These are phyloP conservation scores for Eristalis pertinax DNA, from an alignment of 2,888 invertebrate genomes.

Conservation along the genomic window DNA sequence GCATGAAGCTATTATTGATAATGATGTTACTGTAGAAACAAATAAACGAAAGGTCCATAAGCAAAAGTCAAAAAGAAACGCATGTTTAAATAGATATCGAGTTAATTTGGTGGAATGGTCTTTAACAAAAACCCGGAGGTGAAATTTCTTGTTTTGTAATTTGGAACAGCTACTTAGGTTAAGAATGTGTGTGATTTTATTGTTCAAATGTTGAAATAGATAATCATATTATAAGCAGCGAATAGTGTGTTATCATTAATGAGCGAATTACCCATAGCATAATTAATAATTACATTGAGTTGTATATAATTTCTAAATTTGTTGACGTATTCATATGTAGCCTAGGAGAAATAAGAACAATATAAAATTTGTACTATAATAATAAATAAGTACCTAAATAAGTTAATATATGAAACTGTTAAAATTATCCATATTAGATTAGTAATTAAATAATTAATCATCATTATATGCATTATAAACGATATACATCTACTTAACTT, in stretches of 20 bases:
- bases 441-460: not conserved
- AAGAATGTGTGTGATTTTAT: not conserved
- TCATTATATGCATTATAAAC: not conserved
- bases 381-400: not conserved
- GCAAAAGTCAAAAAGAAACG: too few relatives aligned
- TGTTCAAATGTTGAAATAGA: not conserved
- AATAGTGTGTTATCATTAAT: not conserved
- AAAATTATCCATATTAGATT: not conserved
- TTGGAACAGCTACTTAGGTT: not conserved
- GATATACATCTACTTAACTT: not conserved
- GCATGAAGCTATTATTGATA: not conserved
- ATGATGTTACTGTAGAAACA: not conserved
- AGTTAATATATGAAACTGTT: not conserved
- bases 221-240: not conserved
- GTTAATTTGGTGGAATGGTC: not conserved
- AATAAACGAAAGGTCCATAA: too few relatives aligned
- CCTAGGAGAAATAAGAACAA: too few relatives aligned
- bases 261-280: not conserved
- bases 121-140: not conserved
- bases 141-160: not conserved
- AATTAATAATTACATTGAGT: not conserved
- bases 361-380: not conserved
- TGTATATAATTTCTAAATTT: not conserved
- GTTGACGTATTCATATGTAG: not conserved
- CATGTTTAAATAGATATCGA: not conserved